Percentiles rank a stretch among this genome's conserved stretches.
Evolutionary conservation across 2,888 invertebrate species (phyloP).

Genomic region (Boloria euphrosyne): DNA sequence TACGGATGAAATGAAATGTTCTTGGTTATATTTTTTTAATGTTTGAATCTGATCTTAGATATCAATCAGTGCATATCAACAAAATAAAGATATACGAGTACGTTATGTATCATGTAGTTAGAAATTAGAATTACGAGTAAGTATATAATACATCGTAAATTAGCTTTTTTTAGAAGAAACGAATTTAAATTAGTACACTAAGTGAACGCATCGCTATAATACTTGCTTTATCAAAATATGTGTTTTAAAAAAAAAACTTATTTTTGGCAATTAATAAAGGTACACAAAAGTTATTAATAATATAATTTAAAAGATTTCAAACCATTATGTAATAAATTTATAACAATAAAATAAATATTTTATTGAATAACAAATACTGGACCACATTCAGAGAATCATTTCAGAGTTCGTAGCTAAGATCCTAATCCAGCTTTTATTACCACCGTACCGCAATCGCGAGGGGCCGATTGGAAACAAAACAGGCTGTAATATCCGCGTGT

Average conservation of each 20-base stretch:
- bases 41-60: background rate
- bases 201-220: too few species aligned
- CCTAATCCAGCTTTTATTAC: conserved; percentile 38
- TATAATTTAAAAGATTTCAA: too few species aligned
- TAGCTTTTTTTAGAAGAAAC: too few species aligned
- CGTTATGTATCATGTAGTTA: background rate
- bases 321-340: background rate
- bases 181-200: too few species aligned
- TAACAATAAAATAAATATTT: background rate
- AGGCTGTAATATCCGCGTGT: conserved; percentile 35
- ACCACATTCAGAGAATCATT: conserved; percentile 19
- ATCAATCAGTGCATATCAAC: background rate
- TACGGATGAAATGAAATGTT: conserved; percentile 12
- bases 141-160: too few species aligned
- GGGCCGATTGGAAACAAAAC: conserved; percentile 39
- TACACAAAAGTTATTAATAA: too few species aligned
- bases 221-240: too few species aligned
- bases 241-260: too few species aligned
- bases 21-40: conserved; percentile 10
- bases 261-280: too few species aligned
- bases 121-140: too few species aligned
- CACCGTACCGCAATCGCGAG: conserved; percentile 30
- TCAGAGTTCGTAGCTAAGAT: conserved; percentile 23
- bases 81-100: background rate
- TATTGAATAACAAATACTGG: background rate